These are phyloP conservation scores for Diorhabda sublineata DNA, from an alignment of 1,140 invertebrate genomes.

Conservation along the genomic window DNA sequence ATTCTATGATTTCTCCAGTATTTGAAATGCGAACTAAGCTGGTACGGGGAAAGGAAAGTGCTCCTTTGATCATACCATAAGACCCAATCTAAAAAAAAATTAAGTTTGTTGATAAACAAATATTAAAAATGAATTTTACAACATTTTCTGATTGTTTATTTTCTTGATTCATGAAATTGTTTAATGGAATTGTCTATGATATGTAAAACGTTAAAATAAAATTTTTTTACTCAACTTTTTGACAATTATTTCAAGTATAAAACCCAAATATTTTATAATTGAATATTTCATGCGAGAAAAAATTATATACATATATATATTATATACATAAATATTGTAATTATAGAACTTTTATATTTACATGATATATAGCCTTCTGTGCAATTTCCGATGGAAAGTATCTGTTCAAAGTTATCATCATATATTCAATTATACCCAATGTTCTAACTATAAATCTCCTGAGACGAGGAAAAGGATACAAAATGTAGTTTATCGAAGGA, in stretches of 20 bases:
- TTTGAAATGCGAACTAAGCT: conserved; percentile 60
- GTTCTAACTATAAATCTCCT: conserved; percentile 59
- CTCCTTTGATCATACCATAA: conserved; percentile 39
- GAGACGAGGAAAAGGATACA: conserved; percentile 55
- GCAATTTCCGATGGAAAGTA: conserved; percentile 57
- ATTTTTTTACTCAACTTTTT: no score
- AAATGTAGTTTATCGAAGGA: conserved; percentile 49
- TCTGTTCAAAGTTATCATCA: conserved; percentile 55
- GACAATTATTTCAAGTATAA: no score
- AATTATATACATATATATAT: no score
- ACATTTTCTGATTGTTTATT: no score
- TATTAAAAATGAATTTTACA: no score
- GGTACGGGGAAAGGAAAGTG: conserved; percentile 34
- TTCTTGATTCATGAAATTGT: no score
- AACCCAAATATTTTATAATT: no score
- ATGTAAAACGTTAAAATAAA: no score
- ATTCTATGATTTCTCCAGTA: conserved; percentile 62
- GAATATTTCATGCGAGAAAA: no score
- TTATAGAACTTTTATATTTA: conserved; percentile 45
- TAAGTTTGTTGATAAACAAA: not conserved
- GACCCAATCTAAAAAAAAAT: conserved; percentile 50
- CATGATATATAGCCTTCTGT: conserved; percentile 51
- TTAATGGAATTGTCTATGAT: no score
- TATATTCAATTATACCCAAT: conserved; percentile 53
- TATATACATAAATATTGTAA: no score